These are phyloP conservation scores for Calameuta filiformis DNA, from an alignment of 2,888 invertebrate genomes.

Conservation along the genomic window DNA sequence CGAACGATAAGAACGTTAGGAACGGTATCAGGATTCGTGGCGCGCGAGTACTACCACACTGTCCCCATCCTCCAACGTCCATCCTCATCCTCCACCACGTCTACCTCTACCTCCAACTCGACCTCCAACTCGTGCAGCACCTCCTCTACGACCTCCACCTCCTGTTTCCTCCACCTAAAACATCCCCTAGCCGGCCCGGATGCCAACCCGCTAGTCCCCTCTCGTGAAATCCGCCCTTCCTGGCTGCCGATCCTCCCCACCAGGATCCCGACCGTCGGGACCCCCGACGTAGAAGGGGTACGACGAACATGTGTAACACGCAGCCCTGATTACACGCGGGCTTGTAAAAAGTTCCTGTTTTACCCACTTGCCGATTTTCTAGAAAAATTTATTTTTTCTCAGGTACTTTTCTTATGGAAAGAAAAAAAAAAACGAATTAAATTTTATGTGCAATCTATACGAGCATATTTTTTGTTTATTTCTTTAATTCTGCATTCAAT, in stretches of 20 bases:
- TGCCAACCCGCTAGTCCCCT: neutral
- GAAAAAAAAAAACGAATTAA: neutral
- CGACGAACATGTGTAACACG: constrained; percentile 59
- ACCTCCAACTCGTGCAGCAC: constrained; percentile 6
- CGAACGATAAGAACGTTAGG: constrained; percentile 21
- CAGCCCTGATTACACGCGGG: constrained; percentile 61
- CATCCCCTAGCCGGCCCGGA: neutral
- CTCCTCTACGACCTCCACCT: constrained; percentile 18
- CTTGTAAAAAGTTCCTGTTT: constrained; percentile 63
- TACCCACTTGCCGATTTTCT: constrained; percentile 27
- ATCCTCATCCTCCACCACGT: constrained; percentile 2
- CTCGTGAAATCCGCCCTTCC: constrained; percentile 7
- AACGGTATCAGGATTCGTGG: constrained; percentile 24
- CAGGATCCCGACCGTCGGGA: constrained; percentile 17
- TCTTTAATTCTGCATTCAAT: neutral
- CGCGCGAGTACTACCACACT: constrained; percentile 38
- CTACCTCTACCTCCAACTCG: neutral
- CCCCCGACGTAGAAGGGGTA: constrained; percentile 33
- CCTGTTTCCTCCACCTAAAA: constrained; percentile 3
- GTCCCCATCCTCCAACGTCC: constrained; percentile 7
- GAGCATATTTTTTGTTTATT: no score
- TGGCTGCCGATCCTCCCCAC: constrained; percentile 19
- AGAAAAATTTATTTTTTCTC: neutral
- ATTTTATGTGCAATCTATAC: neutral
- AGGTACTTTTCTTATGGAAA: neutral